Conservation (phyloP, 2,888 invertebrate genomes). For the Sussaba pulchella region DNA sequence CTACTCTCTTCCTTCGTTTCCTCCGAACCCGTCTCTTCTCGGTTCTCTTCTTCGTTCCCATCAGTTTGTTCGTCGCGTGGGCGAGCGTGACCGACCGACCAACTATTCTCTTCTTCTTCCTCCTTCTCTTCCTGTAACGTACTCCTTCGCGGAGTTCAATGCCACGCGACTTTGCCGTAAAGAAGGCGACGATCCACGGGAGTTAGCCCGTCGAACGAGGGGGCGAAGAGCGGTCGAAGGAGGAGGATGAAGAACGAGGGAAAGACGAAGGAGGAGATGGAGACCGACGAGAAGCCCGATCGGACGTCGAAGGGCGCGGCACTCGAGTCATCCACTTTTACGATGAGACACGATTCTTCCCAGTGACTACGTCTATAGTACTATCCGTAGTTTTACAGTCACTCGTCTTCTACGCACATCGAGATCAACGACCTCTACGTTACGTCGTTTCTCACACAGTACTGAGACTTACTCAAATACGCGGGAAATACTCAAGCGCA, state of each 20-base stretch:
- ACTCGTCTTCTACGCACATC: neutral
- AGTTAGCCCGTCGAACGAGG: conserved; percentile 6
- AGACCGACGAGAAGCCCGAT: neutral
- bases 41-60: conserved; percentile 36
- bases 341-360: conserved; percentile 48
- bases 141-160: conserved; percentile 14
- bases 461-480: no score
- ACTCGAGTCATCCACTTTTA: conserved; percentile 39
- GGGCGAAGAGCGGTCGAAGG: neutral
- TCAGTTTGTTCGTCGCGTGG: conserved; percentile 41
- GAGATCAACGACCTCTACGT: conserved; percentile 13
- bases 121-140: neutral
- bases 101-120: neutral
- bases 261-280: neutral
- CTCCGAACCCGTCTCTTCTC: neutral
- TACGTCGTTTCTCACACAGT: neutral
- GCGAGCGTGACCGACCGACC: conserved; percentile 43
- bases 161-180: conserved; percentile 18
- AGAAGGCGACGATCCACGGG: neutral
- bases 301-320: conserved; percentile 54
- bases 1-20: neutral
- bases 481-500: no score
- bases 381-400: neutral
- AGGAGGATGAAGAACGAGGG: neutral
- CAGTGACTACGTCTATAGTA: conserved; percentile 23